Base-by-base conservation (phyloP, 2,888 invertebrate genomes). In the Chrysomela aeneicollis region DNA sequence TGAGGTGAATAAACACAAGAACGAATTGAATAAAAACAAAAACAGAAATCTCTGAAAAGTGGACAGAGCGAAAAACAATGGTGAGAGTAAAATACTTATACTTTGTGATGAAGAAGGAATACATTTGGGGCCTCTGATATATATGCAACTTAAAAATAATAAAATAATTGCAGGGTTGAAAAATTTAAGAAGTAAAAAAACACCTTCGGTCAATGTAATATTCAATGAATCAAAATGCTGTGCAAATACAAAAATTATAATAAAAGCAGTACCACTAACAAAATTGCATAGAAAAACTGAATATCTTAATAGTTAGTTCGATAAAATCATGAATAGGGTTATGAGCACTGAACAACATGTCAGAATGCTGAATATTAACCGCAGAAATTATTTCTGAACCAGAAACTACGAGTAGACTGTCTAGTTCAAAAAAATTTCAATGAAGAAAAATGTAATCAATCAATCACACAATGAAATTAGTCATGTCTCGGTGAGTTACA, bases 101-200 rank as follows among this genome's bases (percentile, higher is more conserved):
- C 35, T 35, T 35, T 10, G 10, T 35, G 35, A 35, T 35, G 35
- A 35, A 35, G 35, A 42, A 42, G 42, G 35, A 35, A 35, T 3
- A 35, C 2, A 35, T 35, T 35, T 35, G 35, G 35, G 35, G 35
- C 35, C 12, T 10, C 35, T 35, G 35, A 35, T 35, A 10, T 10
- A 10, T 47, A 47, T 1, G 47, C 47, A 47, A 47, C 17, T 47
- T 2, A 17, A n/a, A 3, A 47, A 47, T 57, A 42, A 42, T 8
- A 46, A 49, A 10, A 50, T 59, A 21, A 26, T 49, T 12, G 49
- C 47, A 19, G 59, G 59, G 12, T 19, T 15, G n/a, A 59, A 59
- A 49, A 30, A 59, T 59, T 59, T 2, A 8, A 47, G 18, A 47
- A 18, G 17, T 47, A 47, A 47, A 17, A 47, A 10, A 47, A 47